A percentile compares a stretch with the other conserved stretches of the same genome.
Evolutionary conservation across 1,140 invertebrate species (phyloP).

Genomic region (Dendroctonus ponderosae): DNA sequence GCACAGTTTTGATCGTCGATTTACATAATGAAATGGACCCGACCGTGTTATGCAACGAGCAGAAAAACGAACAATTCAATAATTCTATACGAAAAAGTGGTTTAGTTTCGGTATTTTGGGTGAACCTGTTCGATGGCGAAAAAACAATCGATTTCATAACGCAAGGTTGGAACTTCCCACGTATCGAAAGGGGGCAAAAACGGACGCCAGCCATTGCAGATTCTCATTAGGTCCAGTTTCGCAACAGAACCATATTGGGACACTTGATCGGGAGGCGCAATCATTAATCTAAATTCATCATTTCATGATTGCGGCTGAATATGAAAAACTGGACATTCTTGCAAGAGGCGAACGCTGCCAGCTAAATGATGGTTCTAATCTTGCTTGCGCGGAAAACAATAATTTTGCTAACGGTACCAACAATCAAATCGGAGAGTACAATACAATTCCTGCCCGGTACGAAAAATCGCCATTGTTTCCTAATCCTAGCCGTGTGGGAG

Average conservation of each 20-base stretch:
- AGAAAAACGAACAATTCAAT: too few relatives aligned
- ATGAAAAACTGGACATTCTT: not conserved
- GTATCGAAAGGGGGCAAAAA: not conserved
- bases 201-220: not conserved
- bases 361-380: conserved; percentile 16
- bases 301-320: not conserved
- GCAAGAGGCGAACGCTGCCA: not conserved
- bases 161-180: not conserved
- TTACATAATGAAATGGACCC: conserved; percentile 3
- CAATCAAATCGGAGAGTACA: conserved; percentile 15
- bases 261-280: not conserved
- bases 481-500: too few relatives aligned
- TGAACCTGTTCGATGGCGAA: too few relatives aligned
- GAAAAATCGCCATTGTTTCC: too few relatives aligned
- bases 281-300: not conserved
- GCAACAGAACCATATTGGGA: not conserved
- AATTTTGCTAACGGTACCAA: conserved; percentile 24
- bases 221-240: conserved; percentile 4
- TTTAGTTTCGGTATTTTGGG: too few relatives aligned
- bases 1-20: conserved; percentile 4
- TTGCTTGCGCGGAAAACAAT: conserved; percentile 23
- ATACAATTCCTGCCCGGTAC: conserved; percentile 1
- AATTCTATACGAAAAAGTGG: too few relatives aligned
- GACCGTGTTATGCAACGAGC: too few relatives aligned
- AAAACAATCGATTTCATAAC: too few relatives aligned